phyloP scores from a whole-genome alignment of 2,888 invertebrate genomes.

The Rutpela maculata region DNA sequence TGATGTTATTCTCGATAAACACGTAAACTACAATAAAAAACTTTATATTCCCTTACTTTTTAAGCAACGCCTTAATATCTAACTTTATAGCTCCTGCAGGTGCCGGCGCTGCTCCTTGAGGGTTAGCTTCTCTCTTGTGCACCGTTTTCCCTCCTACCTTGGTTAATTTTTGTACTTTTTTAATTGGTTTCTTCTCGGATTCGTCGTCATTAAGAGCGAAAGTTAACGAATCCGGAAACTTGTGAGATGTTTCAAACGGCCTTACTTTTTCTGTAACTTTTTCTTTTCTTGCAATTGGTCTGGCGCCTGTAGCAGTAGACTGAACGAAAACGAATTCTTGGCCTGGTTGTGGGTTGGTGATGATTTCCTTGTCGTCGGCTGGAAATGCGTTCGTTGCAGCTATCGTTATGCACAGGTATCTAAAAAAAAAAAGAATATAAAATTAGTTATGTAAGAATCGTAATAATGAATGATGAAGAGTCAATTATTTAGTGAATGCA shows the following conservation, averaged over 20 bases:
- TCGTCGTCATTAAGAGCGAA: conserved; percentile 69
- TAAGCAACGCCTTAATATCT: conserved; percentile 60
- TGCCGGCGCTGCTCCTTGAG: conserved; percentile 67
- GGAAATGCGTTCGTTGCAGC: conserved; percentile 54
- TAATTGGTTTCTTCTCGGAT: conserved; percentile 58
- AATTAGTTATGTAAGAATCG: background rate
- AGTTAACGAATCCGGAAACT: conserved; percentile 77
- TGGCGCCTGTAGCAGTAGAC: conserved; percentile 68
- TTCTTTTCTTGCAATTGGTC: conserved; percentile 69
- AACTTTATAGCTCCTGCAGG: conserved; percentile 72
- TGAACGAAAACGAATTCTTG: conserved; percentile 82
- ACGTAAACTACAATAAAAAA: background rate
- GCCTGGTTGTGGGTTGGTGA: conserved; percentile 80
- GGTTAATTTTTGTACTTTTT: conserved; percentile 48
- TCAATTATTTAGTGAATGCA: too few species aligned
- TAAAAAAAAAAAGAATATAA: conserved; percentile 61
- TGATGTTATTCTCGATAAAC: background rate
- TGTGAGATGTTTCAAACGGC: conserved; percentile 84
- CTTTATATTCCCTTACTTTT: conserved; percentile 44
- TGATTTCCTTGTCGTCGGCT: conserved; percentile 76
- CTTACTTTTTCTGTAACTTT: conserved; percentile 64
- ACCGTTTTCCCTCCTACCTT: conserved; percentile 51
- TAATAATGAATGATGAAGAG: too few species aligned
- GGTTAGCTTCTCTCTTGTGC: conserved; percentile 64
- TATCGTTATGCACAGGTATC: conserved; percentile 60